Percentiles rank a stretch among this genome's conserved stretches.
phyloP scores from a whole-genome alignment of 2,888 invertebrate species.

The Nomada goodeniana region DNA sequence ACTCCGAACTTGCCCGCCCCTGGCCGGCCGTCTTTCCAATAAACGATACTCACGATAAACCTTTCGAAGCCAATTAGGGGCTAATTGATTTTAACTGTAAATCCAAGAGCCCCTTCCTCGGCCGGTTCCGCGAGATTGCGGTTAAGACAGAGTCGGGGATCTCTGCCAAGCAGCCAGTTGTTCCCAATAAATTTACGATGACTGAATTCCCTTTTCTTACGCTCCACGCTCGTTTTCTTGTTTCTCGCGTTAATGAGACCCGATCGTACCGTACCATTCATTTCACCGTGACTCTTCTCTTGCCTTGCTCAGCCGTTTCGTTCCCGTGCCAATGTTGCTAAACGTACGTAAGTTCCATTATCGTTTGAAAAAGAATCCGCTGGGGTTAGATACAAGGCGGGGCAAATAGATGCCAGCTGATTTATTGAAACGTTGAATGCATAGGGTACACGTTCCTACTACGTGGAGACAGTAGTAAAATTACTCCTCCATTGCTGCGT shows the following conservation, averaged over 20 bases:
- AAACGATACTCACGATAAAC: slow-evolving; percentile 57
- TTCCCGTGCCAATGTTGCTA: neutral
- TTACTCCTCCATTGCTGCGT: neutral
- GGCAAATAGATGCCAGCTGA: neutral
- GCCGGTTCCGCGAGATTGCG: slow-evolving; percentile 62
- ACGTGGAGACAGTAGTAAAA: neutral
- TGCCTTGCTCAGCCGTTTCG: neutral
- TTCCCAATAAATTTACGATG: slow-evolving; percentile 77
- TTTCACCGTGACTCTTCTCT: slow-evolving; percentile 30
- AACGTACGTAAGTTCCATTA: too few relatives aligned
- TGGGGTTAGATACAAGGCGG: neutral
- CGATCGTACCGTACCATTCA: slow-evolving; percentile 67
- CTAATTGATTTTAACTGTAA: slow-evolving; percentile 81
- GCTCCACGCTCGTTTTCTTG: slow-evolving; percentile 46
- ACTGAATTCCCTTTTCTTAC: slow-evolving; percentile 60
- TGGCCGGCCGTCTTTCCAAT: slow-evolving; percentile 40
- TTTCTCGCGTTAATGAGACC: slow-evolving; percentile 72
- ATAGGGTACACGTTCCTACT: slow-evolving; percentile 1
- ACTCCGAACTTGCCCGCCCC: slow-evolving; percentile 13
- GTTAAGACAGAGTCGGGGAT: slow-evolving; percentile 50
- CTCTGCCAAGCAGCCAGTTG: slow-evolving; percentile 71
- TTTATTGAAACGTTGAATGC: slow-evolving; percentile 30
- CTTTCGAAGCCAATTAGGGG: slow-evolving; percentile 73
- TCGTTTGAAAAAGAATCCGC: neutral
- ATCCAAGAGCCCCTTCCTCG: slow-evolving; percentile 73